These are phyloP conservation scores for Megamerina dolium DNA, from an alignment of 2,888 invertebrate species.

Conservation along the genomic window DNA sequence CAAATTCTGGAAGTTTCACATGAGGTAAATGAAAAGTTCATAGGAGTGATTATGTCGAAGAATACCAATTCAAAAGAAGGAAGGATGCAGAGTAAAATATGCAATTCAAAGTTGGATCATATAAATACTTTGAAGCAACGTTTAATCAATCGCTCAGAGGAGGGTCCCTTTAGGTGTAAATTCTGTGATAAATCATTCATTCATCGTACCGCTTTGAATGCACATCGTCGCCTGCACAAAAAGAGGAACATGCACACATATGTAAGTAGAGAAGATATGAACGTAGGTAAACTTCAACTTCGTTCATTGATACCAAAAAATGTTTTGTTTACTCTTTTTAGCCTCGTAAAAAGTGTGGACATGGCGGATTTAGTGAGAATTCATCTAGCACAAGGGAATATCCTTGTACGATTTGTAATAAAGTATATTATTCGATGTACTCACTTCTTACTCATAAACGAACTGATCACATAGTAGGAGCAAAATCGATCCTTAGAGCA, in stretches of 20 bases:
- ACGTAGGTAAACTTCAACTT: conserved; percentile 12
- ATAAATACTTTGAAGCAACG: conserved; percentile 23
- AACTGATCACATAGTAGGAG: conserved; percentile 16
- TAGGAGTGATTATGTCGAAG: no score
- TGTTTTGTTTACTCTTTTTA: no score
- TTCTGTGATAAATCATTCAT: conserved; percentile 24
- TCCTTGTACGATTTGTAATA: conserved; percentile 22
- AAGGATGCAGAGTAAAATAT: conserved; percentile 26
- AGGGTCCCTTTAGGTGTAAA: conserved; percentile 24
- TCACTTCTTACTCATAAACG: conserved; percentile 22
- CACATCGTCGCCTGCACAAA: conserved; percentile 23
- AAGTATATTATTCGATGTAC: conserved; percentile 19
- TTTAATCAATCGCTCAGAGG: conserved; percentile 22
- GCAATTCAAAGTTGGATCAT: conserved; percentile 22
- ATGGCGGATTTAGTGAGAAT: no score
- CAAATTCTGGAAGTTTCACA: no score
- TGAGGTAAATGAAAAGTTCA: no score
- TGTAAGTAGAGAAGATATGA: conserved; percentile 23
- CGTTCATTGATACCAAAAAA: no score
- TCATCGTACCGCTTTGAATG: conserved; percentile 22
- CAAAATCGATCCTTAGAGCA: conserved; percentile 7
- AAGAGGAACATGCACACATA: conserved; percentile 19
- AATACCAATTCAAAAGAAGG: no score
- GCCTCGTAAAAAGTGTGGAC: no score
- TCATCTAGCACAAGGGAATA: no score